A percentile compares a stretch with the other conserved stretches of the same genome.
Conservation (phyloP, 2,113 vertebrate genomes). For the Mustelus asterias region DNA sequence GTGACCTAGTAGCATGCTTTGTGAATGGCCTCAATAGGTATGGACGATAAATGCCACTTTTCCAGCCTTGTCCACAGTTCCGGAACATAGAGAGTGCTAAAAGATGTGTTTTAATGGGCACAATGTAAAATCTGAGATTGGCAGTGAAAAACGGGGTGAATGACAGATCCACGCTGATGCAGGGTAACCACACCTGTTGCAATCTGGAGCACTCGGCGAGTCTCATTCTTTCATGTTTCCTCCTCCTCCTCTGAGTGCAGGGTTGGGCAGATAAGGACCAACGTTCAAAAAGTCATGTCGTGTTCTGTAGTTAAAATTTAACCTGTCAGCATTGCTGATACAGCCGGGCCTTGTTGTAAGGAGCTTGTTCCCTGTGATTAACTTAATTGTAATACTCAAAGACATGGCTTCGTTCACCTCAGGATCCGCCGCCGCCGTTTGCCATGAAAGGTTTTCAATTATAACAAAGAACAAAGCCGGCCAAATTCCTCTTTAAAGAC, state of each 20-base stretch:
- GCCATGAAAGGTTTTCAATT: neutral
- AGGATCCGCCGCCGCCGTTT: neutral
- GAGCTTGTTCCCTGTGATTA: neutral
- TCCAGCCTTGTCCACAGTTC: neutral
- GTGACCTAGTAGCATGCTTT: neutral
- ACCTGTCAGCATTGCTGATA: neutral
- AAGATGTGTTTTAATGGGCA: neutral
- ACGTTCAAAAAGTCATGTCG: neutral
- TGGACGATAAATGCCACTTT: neutral
- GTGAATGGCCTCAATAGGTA: neutral
- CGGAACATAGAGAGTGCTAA: neutral
- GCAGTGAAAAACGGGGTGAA: neutral
- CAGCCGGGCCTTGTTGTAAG: neutral
- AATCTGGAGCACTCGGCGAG: neutral
- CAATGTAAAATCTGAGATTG: neutral
- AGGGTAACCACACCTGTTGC: neutral
- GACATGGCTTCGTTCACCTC: neutral
- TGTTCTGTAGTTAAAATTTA: slow-evolving; percentile 28
- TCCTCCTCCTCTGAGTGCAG: neutral
- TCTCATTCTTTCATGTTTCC: slow-evolving; percentile 9
- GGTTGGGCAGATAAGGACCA: slow-evolving; percentile 1
- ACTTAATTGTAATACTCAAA: neutral
- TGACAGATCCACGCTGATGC: neutral
- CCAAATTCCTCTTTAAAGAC: slow-evolving; percentile 8
- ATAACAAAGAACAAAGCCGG: slow-evolving; percentile 18